Conservation (phyloP, 2,797 vertebrate species). For the Mormyrus hasselquistii region DNA sequence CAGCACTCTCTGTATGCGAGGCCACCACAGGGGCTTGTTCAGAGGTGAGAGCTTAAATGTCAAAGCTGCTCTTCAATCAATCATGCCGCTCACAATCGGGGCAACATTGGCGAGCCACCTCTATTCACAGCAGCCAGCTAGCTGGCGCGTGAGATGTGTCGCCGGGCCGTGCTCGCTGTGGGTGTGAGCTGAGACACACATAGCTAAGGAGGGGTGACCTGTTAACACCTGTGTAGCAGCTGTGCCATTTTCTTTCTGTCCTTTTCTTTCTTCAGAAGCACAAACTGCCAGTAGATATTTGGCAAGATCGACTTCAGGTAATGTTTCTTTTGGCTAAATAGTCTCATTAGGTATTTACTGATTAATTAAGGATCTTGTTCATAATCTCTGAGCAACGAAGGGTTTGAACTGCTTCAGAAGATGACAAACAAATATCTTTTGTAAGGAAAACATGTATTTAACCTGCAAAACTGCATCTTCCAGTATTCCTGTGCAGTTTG, state of each 20-base stretch:
- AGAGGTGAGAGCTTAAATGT: slow-evolving; percentile 59
- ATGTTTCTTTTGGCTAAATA: neutral
- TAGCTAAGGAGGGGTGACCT: neutral
- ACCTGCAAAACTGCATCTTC: neutral
- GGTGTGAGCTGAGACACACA: neutral
- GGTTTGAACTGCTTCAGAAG: neutral
- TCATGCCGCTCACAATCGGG: slow-evolving; percentile 8
- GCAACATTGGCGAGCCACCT: slow-evolving; percentile 15
- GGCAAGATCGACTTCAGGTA: slow-evolving; percentile 64
- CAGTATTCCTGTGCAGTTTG: neutral
- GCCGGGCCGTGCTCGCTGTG: neutral
- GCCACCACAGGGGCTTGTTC: slow-evolving; percentile 71
- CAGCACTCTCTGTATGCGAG: slow-evolving; percentile 69
- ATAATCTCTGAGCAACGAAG: neutral
- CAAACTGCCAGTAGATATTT: slow-evolving; percentile 63
- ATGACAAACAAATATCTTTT: neutral
- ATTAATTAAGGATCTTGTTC: neutral
- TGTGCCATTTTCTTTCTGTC: slow-evolving; percentile 22
- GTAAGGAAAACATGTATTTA: neutral
- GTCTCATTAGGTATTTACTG: neutral
- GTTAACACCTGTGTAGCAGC: neutral
- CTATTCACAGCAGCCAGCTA: neutral
- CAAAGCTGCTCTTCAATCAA: slow-evolving; percentile 28
- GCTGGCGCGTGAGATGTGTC: neutral
- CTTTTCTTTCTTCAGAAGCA: slow-evolving; percentile 58